phyloP scores from a whole-genome alignment of 2,888 invertebrate genomes.

The Rutpela maculata region DNA sequence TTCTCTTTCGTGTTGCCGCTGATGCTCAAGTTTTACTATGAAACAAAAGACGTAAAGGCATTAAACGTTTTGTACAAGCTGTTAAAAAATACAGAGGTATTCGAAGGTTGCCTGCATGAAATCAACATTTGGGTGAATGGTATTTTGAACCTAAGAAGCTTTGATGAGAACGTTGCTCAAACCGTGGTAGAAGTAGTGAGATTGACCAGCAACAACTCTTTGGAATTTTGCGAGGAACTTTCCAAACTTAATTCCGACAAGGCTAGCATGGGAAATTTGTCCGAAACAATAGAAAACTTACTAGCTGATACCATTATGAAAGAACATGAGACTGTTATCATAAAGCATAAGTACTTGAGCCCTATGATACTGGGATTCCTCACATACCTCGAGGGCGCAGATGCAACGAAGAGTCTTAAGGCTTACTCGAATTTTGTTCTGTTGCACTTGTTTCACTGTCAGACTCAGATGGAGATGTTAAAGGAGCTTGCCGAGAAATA shows the following conservation, averaged over 20 bases:
- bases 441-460: conserved; percentile 79
- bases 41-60: conserved; percentile 68
- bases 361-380: conserved; percentile 71
- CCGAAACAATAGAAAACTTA: conserved; percentile 40
- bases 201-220: conserved; percentile 58
- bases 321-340: conserved; percentile 28
- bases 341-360: conserved; percentile 60
- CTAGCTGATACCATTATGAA: conserved; percentile 30
- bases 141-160: conserved; percentile 62
- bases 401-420: conserved; percentile 63
- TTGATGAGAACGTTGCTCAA: conserved; percentile 59
- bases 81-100: conserved; percentile 80
- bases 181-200: conserved; percentile 63
- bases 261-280: conserved; percentile 37
- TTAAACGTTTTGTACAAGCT: conserved; percentile 74
- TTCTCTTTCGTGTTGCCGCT: conserved; percentile 61
- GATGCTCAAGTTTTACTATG: conserved; percentile 72
- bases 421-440: conserved; percentile 74
- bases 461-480: conserved; percentile 76
- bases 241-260: conserved; percentile 43
- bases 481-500: conserved; percentile 75
- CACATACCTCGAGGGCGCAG: conserved; percentile 65
- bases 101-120: conserved; percentile 80
- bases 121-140: conserved; percentile 79
- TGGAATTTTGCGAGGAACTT: conserved; percentile 59